Conservation (phyloP, 2,888 invertebrate species). For the Scrobipalpa atriplicella region DNA sequence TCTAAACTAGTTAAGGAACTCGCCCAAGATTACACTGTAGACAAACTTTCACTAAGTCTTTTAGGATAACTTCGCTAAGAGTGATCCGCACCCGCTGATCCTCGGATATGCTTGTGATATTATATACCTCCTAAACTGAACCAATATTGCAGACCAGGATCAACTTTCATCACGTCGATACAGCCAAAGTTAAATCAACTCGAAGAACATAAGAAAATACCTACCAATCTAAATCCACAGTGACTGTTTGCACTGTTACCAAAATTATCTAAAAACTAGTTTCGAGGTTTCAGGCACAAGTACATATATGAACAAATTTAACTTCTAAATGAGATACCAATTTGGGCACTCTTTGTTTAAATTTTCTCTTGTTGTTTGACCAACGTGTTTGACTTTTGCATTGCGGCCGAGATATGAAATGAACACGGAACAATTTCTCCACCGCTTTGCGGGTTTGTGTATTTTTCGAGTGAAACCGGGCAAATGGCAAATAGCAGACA, state of each 20-base stretch:
- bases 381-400: neutral
- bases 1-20: conserved; percentile 37
- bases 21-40: conserved; percentile 33
- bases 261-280: conserved; percentile 14
- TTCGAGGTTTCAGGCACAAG: neutral
- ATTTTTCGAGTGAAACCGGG: neutral
- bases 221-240: neutral
- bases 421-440: conserved; percentile 1
- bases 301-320: neutral
- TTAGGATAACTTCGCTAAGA: conserved; percentile 30
- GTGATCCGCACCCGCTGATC: conserved; percentile 24
- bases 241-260: neutral
- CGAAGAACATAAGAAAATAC: neutral
- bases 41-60: conserved; percentile 34
- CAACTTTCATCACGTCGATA: neutral
- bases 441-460: neutral
- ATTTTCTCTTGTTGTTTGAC: neutral
- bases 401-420: neutral
- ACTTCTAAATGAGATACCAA: neutral
- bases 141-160: neutral
- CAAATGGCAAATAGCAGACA: neutral
- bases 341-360: neutral
- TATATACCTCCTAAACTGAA: conserved; percentile 7
- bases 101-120: conserved; percentile 14
- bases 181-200: neutral